These are phyloP conservation scores for Camarhynchus parvulus DNA, from an alignment of 2,113 vertebrate species.

Conservation along the genomic window DNA sequence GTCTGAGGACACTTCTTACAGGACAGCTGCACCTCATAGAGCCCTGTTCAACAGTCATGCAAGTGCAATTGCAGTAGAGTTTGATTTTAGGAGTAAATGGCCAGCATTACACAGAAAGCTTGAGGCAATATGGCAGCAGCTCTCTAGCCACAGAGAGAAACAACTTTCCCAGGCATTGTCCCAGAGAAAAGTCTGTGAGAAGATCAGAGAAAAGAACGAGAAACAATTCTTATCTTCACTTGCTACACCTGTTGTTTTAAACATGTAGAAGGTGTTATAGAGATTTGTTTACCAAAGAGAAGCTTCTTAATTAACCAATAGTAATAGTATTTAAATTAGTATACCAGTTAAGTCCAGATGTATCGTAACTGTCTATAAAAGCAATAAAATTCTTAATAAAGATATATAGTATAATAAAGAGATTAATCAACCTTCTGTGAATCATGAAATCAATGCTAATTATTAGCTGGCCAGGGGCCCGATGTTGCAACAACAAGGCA, in stretches of 20 bases:
- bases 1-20: neutral
- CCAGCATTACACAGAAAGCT: neutral
- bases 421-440: neutral
- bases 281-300: neutral
- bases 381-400: neutral
- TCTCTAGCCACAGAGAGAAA: neutral
- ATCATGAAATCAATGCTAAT: neutral
- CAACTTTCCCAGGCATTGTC: neutral
- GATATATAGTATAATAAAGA: neutral
- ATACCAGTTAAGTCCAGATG: neutral
- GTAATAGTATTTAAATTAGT: neutral
- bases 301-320: neutral
- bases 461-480: neutral
- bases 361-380: neutral
- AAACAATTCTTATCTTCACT: neutral
- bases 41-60: neutral
- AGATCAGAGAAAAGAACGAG: neutral
- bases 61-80: neutral
- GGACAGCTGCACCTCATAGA: neutral
- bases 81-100: neutral
- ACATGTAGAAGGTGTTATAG: neutral
- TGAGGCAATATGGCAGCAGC: neutral
- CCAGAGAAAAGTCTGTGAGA: too few relatives aligned
- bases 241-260: neutral
- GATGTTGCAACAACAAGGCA: neutral